These are phyloP conservation scores for Colinus virginianus DNA, from an alignment of 2,113 vertebrate genomes.

Conservation along the genomic window DNA sequence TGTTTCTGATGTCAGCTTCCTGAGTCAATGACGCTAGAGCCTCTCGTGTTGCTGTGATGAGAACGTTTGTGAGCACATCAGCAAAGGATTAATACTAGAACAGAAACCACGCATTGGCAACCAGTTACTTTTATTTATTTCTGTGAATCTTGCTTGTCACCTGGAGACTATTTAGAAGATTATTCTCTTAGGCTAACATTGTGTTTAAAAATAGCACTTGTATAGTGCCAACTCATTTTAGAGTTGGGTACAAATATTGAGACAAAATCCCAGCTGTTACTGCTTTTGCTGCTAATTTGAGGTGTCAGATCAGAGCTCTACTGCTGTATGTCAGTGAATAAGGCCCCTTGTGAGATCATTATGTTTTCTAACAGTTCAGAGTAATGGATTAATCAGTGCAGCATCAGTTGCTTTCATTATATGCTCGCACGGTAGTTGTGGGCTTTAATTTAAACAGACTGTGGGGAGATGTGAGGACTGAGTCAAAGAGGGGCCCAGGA, in stretches of 20 bases:
- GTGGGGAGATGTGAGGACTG: conserved; percentile 42
- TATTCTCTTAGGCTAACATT: conserved; percentile 66
- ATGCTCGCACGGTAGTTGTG: conserved; percentile 63
- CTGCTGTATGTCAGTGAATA: conserved; percentile 66
- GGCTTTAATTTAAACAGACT: conserved; percentile 72
- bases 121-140: conserved; percentile 75
- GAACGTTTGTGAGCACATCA: neutral
- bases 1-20: neutral
- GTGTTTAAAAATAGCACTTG: conserved; percentile 76
- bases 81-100: neutral
- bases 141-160: conserved; percentile 68
- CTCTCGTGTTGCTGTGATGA: neutral
- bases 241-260: conserved; percentile 81
- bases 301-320: conserved; percentile 72
- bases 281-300: conserved; percentile 80
- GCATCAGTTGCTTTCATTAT: conserved; percentile 74
- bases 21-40: neutral
- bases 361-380: conserved; percentile 73
- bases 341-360: conserved; percentile 76
- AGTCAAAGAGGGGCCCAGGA: conserved; percentile 20
- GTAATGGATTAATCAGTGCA: conserved; percentile 76
- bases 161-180: conserved; percentile 77
- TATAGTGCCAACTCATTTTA: conserved; percentile 68
- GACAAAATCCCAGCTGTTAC: conserved; percentile 79
- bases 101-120: conserved; percentile 59